Conservation (phyloP, 2,888 invertebrate genomes). For the Abrostola triplasia region DNA sequence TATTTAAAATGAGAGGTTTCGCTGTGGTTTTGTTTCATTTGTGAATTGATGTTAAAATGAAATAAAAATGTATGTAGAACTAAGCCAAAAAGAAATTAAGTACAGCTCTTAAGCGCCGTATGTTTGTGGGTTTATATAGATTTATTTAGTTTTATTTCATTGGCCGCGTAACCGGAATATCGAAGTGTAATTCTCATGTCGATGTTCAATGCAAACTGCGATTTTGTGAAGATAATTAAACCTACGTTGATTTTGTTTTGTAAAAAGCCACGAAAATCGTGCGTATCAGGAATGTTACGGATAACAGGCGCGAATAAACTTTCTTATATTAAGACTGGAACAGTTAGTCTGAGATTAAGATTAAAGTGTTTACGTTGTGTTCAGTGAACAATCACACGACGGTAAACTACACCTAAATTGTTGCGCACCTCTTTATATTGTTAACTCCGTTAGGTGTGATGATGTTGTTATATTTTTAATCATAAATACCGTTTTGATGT, state of each 20-base stretch:
- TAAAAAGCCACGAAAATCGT: slow-evolving; percentile 15
- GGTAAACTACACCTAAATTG: background rate
- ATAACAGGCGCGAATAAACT: slow-evolving; percentile 26
- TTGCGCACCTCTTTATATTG: background rate
- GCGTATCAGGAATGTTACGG: slow-evolving; percentile 31
- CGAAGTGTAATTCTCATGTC: slow-evolving; percentile 12
- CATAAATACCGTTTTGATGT: no score
- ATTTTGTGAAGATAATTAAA: slow-evolving; percentile 36
- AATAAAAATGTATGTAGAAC: slow-evolving; percentile 25
- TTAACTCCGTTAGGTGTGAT: no score
- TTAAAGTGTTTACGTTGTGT: slow-evolving; percentile 25
- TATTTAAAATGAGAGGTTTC: slow-evolving; percentile 16
- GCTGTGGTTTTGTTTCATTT: slow-evolving; percentile 15
- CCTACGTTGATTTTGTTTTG: slow-evolving; percentile 22
- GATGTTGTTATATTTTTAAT: background rate
- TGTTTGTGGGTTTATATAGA: slow-evolving; percentile 34
- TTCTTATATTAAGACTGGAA: slow-evolving; percentile 23
- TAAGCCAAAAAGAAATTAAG: slow-evolving; percentile 17
- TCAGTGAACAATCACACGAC: slow-evolving; percentile 32
- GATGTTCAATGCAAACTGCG: slow-evolving; percentile 15
- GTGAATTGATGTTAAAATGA: slow-evolving; percentile 7
- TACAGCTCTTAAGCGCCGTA: slow-evolving; percentile 17
- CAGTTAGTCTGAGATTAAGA: slow-evolving; percentile 5
- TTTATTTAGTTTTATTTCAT: slow-evolving; percentile 27
- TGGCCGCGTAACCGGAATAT: slow-evolving; percentile 39